Percentiles rank a stretch among this genome's conserved stretches.
phyloP scores from a whole-genome alignment of 2,888 invertebrate genomes.

The Lasioglossum figueresi region DNA sequence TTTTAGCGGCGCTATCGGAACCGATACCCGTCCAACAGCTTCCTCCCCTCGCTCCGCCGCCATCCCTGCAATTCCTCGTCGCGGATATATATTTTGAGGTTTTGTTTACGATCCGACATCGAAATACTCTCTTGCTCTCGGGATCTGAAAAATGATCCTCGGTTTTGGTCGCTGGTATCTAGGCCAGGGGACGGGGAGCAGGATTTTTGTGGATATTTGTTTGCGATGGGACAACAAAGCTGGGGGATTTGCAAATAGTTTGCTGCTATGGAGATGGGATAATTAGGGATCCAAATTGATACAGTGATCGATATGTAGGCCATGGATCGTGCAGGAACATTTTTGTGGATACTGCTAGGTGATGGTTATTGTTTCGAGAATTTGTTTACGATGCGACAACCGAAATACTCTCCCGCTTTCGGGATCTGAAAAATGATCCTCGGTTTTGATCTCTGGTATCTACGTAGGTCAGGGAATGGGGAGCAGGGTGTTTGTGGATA shows the following conservation, averaged over 20 bases:
- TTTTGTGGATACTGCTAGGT: too few relatives aligned
- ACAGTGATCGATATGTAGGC: too few relatives aligned
- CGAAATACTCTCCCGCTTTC: too few relatives aligned
- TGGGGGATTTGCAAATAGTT: background rate
- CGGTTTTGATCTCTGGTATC: too few relatives aligned
- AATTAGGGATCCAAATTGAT: too few relatives aligned
- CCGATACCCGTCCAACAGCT: conserved; percentile 26
- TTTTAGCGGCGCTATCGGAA: background rate
- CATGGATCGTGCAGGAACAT: too few relatives aligned
- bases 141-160: background rate
- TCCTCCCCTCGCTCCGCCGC: background rate
- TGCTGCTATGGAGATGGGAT: background rate
- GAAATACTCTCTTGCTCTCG: background rate
- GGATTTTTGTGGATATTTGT: background rate
- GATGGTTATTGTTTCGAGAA: too few relatives aligned
- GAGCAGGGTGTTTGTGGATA: too few relatives aligned
- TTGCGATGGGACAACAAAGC: background rate
- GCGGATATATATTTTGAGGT: background rate
- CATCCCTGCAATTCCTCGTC: background rate
- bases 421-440: too few relatives aligned
- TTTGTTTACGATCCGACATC: background rate
- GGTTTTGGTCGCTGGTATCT: background rate
- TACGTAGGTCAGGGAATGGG: too few relatives aligned
- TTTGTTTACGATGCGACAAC: too few relatives aligned
- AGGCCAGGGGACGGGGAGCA: background rate